Percentiles rank a stretch among this genome's conserved stretches.
phyloP scores from a whole-genome alignment of 2,888 invertebrate species.

The Artemia sinica region DNA sequence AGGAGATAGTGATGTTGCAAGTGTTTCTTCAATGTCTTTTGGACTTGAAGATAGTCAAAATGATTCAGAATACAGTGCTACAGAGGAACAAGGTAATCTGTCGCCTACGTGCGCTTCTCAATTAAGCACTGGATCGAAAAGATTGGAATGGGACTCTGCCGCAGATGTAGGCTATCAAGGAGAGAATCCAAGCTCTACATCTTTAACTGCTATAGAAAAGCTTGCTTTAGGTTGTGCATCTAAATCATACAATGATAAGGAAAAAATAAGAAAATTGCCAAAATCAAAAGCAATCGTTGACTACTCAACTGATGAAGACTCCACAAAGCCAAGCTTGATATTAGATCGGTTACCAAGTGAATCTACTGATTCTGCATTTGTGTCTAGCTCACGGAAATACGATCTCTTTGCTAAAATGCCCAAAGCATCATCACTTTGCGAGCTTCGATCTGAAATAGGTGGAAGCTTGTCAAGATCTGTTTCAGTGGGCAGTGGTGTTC shows the following conservation, averaged over 20 bases:
- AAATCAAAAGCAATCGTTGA: background rate
- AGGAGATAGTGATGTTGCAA: constrained; percentile 2
- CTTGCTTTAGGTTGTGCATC: background rate
- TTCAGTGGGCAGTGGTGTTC: background rate
- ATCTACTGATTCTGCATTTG: background rate
- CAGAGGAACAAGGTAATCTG: constrained; percentile 2
- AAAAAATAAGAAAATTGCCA: background rate
- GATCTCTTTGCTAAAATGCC: background rate
- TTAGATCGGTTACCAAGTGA: background rate
- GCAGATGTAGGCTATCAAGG: constrained; percentile 15
- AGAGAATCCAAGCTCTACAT: background rate
- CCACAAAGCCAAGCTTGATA: background rate
- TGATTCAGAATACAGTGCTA: background rate
- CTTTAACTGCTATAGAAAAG: background rate
- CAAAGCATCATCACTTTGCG: background rate
- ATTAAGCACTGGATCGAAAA: constrained; percentile 5
- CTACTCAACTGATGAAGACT: constrained; percentile 1
- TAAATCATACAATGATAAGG: background rate
- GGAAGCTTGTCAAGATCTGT: background rate
- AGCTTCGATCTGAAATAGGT: background rate
- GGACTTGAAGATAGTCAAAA: background rate
- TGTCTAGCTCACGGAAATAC: background rate
- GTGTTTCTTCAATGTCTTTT: background rate
- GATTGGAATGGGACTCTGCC: constrained; percentile 19
- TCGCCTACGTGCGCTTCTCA: background rate